Percentiles rank a stretch among this genome's conserved stretches.
phyloP scores from a whole-genome alignment of 2,113 vertebrate genomes.

The Oreocharis arfaki region DNA sequence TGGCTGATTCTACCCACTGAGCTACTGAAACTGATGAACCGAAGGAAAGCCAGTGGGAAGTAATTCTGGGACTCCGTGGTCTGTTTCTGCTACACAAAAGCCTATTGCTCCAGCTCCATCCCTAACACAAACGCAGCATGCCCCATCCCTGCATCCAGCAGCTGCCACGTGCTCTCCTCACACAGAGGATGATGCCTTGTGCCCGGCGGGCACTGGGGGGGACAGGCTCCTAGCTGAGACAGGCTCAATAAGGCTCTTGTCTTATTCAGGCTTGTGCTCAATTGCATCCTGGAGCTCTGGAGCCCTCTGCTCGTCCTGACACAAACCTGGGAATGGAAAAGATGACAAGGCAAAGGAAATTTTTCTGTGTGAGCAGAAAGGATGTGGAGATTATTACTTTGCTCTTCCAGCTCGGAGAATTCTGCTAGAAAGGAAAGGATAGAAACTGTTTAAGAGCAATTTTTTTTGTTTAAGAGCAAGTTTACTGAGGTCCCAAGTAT shows the following conservation, averaged over 20 bases:
- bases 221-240: not conserved
- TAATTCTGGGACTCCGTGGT: constrained; percentile 19
- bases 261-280: not conserved
- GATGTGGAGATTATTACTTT: not conserved
- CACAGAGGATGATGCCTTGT: not conserved
- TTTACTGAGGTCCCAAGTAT: not conserved
- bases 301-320: not conserved
- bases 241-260: constrained; percentile 30
- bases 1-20: not conserved
- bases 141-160: not conserved
- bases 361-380: not conserved
- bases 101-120: constrained; percentile 16
- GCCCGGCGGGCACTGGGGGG: not conserved
- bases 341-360: not conserved
- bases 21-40: constrained; percentile 25
- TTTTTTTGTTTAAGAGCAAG: not conserved
- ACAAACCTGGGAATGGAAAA: not conserved
- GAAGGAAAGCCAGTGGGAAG: not conserved
- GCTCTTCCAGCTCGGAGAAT: not conserved
- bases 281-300: not conserved
- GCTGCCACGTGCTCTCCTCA: constrained; percentile 17
- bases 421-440: not conserved
- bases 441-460: not conserved
- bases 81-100: constrained; percentile 26
- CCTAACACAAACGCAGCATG: not conserved